Conservation (phyloP, 2,888 invertebrate genomes). For the Pachliopta kotzebuea region DNA sequence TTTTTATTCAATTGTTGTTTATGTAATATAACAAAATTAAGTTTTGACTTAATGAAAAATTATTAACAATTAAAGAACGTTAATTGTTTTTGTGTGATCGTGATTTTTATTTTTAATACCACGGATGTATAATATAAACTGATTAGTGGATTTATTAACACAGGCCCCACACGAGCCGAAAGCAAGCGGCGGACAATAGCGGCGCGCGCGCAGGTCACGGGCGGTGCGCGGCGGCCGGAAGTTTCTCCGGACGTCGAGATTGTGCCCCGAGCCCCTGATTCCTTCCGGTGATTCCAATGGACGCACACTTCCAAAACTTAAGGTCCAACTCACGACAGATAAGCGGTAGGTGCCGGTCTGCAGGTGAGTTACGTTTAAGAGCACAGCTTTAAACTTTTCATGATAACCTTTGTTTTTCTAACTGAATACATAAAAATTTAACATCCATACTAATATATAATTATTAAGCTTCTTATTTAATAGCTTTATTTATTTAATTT, state of each 20-base stretch:
- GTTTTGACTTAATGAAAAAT: too few relatives aligned
- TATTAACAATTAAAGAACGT: too few relatives aligned
- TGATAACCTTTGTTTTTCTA: too few relatives aligned
- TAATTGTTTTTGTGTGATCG: too few relatives aligned
- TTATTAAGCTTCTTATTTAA: too few relatives aligned
- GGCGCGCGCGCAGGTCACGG: slow-evolving; percentile 68
- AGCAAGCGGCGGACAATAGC: slow-evolving; percentile 40
- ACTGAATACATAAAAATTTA: too few relatives aligned
- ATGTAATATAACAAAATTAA: too few relatives aligned
- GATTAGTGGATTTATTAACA: slow-evolving; percentile 11
- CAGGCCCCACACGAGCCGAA: slow-evolving; percentile 27
- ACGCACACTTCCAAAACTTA: slow-evolving; percentile 34
- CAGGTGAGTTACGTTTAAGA: slow-evolving; percentile 1
- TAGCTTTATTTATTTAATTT: too few relatives aligned
- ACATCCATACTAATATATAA: too few relatives aligned
- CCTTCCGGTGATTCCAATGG: slow-evolving; percentile 68
- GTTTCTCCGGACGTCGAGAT: slow-evolving; percentile 72
- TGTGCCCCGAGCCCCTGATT: slow-evolving; percentile 74
- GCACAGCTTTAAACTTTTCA: too few relatives aligned
- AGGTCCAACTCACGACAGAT: slow-evolving; percentile 31
- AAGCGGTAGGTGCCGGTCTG: slow-evolving; percentile 15
- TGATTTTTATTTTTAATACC: too few relatives aligned
- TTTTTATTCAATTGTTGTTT: too few relatives aligned
- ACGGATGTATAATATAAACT: background rate
- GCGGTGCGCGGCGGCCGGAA: slow-evolving; percentile 61